Evolutionary conservation across 1,140 invertebrate genomes (phyloP).

Genomic region (Globodera rostochiensis): DNA sequence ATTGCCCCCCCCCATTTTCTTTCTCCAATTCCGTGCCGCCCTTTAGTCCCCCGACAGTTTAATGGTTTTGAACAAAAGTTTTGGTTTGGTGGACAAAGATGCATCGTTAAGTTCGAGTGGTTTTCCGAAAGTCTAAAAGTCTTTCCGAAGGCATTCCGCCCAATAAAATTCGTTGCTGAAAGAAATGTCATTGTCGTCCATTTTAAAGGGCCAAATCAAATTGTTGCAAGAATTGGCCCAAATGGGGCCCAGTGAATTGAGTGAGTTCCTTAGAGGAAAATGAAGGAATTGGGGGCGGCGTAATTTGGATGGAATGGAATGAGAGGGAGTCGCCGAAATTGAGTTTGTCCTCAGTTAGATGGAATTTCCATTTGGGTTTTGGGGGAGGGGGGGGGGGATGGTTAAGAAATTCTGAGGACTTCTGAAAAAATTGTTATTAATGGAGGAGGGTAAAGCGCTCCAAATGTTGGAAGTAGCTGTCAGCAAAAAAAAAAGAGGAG

Average conservation of each 20-base stretch:
- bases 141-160: not conserved
- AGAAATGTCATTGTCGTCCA: not conserved
- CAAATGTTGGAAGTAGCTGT: not conserved
- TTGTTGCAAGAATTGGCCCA: slow-evolving; percentile 1
- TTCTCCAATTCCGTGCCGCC: too few species aligned
- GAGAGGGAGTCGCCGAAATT: not conserved
- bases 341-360: not conserved
- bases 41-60: not conserved
- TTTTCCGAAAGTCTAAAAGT: not conserved
- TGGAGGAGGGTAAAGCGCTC: too few species aligned
- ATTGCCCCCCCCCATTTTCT: not conserved
- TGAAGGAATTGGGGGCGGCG: not conserved
- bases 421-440: too few species aligned
- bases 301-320: not conserved
- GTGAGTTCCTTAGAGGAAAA: not conserved
- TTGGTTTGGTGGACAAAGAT: not conserved
- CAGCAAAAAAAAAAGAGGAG: not conserved
- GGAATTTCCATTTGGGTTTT: not conserved
- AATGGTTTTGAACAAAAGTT: not conserved
- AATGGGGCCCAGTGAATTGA: not conserved
- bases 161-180: not conserved
- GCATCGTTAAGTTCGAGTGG: not conserved
- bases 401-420: too few species aligned
- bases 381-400: too few species aligned
- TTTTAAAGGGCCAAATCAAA: not conserved